phyloP scores from a whole-genome alignment of 37 sponge, comb jelly and placozoan species.

The Hexactinellida sp. region DNA sequence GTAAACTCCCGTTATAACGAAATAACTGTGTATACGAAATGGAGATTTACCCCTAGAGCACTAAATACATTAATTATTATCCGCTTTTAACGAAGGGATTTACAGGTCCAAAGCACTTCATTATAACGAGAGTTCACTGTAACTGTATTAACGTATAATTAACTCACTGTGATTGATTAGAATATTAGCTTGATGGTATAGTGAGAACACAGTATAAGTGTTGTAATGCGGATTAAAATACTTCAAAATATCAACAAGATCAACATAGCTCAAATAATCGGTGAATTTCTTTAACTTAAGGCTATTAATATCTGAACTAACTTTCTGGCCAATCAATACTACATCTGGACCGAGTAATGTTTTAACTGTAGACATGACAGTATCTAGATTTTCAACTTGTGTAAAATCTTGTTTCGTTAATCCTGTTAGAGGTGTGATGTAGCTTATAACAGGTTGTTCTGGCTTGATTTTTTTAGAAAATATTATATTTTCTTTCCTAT shows the following conservation, averaged over 20 bases:
- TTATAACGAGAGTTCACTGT: too few species aligned
- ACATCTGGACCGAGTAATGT: neutral
- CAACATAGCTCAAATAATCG: too few species aligned
- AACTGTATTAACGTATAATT: too few species aligned
- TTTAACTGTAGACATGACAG: neutral
- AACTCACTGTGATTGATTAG: neutral
- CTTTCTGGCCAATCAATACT: neutral
- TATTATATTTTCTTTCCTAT: neutral
- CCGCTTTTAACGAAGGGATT: too few species aligned
- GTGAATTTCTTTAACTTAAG: too few species aligned
- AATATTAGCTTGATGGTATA: neutral
- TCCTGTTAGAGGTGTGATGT: neutral
- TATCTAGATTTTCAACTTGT: neutral
- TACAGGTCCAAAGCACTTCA: too few species aligned
- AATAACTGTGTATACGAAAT: too few species aligned
- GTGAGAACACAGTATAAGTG: neutral
- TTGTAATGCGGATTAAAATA: neutral
- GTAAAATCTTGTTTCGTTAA: neutral
- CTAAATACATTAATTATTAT: too few species aligned
- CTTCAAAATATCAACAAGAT: neutral
- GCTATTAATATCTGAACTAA: neutral
- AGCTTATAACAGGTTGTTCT: neutral
- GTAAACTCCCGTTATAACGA: too few species aligned
- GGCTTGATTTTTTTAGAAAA: neutral
- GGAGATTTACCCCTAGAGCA: too few species aligned